Evolutionary conservation across 1,140 invertebrate genomes (phyloP), one percentile per base, ranked within the genome.

Genomic region (Ooceraea biroi): DNA sequence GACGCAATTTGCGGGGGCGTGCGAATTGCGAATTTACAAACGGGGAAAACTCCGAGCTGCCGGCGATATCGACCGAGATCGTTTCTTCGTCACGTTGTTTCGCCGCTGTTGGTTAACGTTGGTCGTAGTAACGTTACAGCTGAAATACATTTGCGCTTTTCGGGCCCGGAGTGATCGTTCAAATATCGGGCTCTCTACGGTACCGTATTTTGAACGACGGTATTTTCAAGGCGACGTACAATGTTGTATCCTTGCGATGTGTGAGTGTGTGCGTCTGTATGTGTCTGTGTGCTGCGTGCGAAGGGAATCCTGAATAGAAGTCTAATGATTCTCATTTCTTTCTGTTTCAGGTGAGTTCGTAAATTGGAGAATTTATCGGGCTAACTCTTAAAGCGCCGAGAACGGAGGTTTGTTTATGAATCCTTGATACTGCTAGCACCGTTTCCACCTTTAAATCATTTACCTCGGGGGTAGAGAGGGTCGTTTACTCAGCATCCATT

Each of bases 291-390:
- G 25, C 2, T 17, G 5, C 17, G 22, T 10, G 14, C 4, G 1
- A 19, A 22, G 52, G 19, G 57, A 58, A 27, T 48, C 5, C 22
- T 52, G 61, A 25, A 30, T 65, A 50, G 11, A 57, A 36, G 17
- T 25, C 57, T 66, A 46, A 76, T 66, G 11, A 22, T 68, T 36
- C 11, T 30, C 46, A 57, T 85, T 82, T 27, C 22, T 66, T 87
- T 87, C 48, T 87, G 86, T 87, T 88, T 48, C 85, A 88, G 86
- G 86, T 88, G 82, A 87, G 86, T 48, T 65, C 17, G 57, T 58
- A 30, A 73, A 65, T 50, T 14, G 50, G 80, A 27, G 78, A 30
- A 61, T 73, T 57, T 55, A 73, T 73, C 66, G 25, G 10, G 44
- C 57, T 46, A 52, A 74, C 41, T 46, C 50, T 76, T 58, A 55